Evolutionary conservation across 2,888 invertebrate species (phyloP), one percentile per base, ranked within the genome.

Genomic region (Platerodrilus igneus): DNA sequence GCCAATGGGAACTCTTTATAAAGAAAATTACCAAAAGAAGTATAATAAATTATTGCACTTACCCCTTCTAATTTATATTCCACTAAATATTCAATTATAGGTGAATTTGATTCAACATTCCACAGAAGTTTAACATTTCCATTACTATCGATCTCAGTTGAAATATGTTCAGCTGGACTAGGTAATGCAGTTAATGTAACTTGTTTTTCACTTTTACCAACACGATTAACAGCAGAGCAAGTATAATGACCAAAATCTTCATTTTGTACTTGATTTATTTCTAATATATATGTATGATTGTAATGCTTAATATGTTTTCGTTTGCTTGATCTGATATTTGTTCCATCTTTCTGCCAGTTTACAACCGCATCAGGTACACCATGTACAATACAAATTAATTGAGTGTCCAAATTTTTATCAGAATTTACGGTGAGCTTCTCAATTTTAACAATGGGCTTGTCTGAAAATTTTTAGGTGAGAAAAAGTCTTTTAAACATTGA

Each of bases 21-120:
- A 38, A 7, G 13, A 23, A 7, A 21, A 10, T 23, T 3, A 13
- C 13, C 20, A 9, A 29, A 5, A 10, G n/a, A 14, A 15, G 20
- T 29, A 26, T 14, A 32, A 33, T 9, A 18, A 29, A 32, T 29
- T 8, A 18, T 17, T 22, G 17, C n/a, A 58, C 62, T 59, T 59
- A 72, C 72, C 51, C 57, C 60, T 50, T 67, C 63, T 54, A 62
- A 70, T 51, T 68, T 67, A 53, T 70, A 74, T 39, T 67, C 64
- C 20, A 75, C 54, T 39, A 67, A 63, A 47, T 70, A 70, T 34
- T 66, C 59, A 2, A 59, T 60, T 36, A 74, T 62, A 1, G 70
- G 69, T 7, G 66, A 62, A 35, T 66, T 64, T 10, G 73, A 73
- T 44, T 73, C 72, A 4, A 73, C 65, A 22, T 58, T 64, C 72